A percentile compares a stretch with the other conserved stretches of the same genome.
Evolutionary conservation across 2,888 invertebrate species (phyloP).

Genomic region (Cheilosia vulpina): DNA sequence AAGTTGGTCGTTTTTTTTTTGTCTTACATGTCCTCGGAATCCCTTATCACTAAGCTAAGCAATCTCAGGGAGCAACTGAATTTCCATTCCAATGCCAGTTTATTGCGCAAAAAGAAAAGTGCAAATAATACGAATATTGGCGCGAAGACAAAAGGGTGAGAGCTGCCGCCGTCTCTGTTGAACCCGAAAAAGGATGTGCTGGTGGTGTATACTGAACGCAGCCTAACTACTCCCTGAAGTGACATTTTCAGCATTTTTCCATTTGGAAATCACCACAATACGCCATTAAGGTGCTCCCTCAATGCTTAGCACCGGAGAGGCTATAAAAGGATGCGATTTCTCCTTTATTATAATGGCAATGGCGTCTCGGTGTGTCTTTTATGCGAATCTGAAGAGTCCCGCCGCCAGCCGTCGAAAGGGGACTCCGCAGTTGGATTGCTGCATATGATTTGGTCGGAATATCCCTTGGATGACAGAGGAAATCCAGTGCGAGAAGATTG

Average conservation of each 20-base stretch:
- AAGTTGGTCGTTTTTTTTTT: slow-evolving; percentile 36
- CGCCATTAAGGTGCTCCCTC: slow-evolving; percentile 82
- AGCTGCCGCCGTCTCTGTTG: slow-evolving; percentile 30
- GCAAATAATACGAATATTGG: slow-evolving; percentile 46
- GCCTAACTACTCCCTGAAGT: slow-evolving; percentile 82
- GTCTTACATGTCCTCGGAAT: slow-evolving; percentile 31
- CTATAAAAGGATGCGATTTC: slow-evolving; percentile 75
- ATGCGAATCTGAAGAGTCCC: slow-evolving; percentile 39
- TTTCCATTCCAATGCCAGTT: slow-evolving; percentile 67
- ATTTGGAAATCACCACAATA: slow-evolving; percentile 83
- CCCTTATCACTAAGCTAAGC: slow-evolving; percentile 46
- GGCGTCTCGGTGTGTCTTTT: slow-evolving; percentile 61
- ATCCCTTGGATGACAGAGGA: slow-evolving; percentile 26
- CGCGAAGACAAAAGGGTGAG: slow-evolving; percentile 46
- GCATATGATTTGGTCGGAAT: slow-evolving; percentile 40
- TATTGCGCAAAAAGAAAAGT: slow-evolving; percentile 61
- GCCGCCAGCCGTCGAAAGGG: slow-evolving; percentile 22
- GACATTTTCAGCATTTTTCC: slow-evolving; percentile 81
- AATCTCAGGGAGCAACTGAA: slow-evolving; percentile 66
- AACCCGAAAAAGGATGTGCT: slow-evolving; percentile 49
- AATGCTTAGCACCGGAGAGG: slow-evolving; percentile 69
- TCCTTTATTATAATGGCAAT: slow-evolving; percentile 75
- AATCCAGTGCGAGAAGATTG: slow-evolving; percentile 37
- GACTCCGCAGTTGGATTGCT: slow-evolving; percentile 20
- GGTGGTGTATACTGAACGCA: slow-evolving; percentile 61